These are phyloP conservation scores for Frankliniella fusca DNA, from an alignment of 2,888 invertebrate genomes.

Conservation along the genomic window DNA sequence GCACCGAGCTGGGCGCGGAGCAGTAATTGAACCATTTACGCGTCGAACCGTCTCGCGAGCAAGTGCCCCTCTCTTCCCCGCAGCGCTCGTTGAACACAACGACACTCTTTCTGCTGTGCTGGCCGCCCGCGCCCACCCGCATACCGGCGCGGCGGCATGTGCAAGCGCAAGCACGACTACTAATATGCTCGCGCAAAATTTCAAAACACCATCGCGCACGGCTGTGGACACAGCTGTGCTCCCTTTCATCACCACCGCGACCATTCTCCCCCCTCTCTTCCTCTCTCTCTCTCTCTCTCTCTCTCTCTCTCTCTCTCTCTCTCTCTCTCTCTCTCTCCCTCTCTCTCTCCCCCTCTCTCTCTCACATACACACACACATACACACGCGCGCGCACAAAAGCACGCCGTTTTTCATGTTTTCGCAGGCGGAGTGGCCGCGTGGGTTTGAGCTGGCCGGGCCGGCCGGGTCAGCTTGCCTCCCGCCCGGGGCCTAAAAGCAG, in stretches of 20 bases:
- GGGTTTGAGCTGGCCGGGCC: not conserved
- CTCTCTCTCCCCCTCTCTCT: not conserved
- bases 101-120: too few relatives aligned
- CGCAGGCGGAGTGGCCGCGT: not conserved
- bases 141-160: too few relatives aligned
- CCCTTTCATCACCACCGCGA: not conserved
- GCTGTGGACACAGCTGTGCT: too few relatives aligned
- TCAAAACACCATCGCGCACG: too few relatives aligned
- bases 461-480: not conserved
- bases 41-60: too few relatives aligned
- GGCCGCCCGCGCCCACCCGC: too few relatives aligned
- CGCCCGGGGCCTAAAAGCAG: not conserved
- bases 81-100: too few relatives aligned
- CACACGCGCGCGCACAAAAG: not conserved
- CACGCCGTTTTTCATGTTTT: not conserved
- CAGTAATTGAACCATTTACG: too few relatives aligned
- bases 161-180: too few relatives aligned
- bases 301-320: not conserved
- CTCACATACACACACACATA: not conserved
- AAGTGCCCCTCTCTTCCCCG: too few relatives aligned
- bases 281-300: not conserved
- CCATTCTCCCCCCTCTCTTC: not conserved
- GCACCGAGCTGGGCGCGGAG: too few relatives aligned
- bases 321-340: not conserved
- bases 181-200: too few relatives aligned